Base-by-base conservation (phyloP, 64 coral and sea anemone species). In the Anthopleura sola region DNA sequence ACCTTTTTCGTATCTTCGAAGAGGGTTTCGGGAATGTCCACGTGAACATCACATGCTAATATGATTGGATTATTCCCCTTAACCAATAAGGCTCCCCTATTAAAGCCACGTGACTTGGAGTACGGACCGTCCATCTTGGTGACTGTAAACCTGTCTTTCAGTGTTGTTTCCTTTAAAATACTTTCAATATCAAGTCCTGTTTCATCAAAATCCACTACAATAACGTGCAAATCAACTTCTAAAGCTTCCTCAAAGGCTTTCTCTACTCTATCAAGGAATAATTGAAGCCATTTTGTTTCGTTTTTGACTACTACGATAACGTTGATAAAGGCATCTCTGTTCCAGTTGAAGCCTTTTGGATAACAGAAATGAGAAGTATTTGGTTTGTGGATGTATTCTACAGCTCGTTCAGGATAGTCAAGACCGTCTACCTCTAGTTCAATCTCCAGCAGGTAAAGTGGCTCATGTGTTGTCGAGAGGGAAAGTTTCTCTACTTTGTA, bases 1-100 rank as follows among this genome's bases (percentile, higher is more conserved):
- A 91, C 89, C 84, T 78, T 86, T 9, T 76, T 84, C 3, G 74
- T 80, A 21, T 91, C 84, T 53, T 91, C 89, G 71, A 91, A 91
- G 78, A 91, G 36, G 20, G 83, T 75, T 0, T 58, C 75, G 23
- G 84, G 84, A 54, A 91, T 80, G 37, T 91, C 84, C 83, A 80
- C 78, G 56, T 85, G 75, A 53, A 91, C 84, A 68, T 86, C 84
- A 81, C 17, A 49, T 53, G 84, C 85, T 17, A 91, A 51, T 33
- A 91, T 60, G 57, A 91, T 68, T 2, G 55, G 49, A 80, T 37
- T 7, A 5, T 84, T 29, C n/a, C 78, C 83, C n/a, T 69, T 40
- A 49, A 78, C 75, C 37, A 81, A 62, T 91, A 24, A 66, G 4
- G 78, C 75, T 80, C 84, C 89, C n/a, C 39, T 50, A 86, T 91